Evolutionary conservation across 2,113 vertebrate species (phyloP), one percentile per base, ranked within the genome.

Genomic region (Callospermophilus lateralis): DNA sequence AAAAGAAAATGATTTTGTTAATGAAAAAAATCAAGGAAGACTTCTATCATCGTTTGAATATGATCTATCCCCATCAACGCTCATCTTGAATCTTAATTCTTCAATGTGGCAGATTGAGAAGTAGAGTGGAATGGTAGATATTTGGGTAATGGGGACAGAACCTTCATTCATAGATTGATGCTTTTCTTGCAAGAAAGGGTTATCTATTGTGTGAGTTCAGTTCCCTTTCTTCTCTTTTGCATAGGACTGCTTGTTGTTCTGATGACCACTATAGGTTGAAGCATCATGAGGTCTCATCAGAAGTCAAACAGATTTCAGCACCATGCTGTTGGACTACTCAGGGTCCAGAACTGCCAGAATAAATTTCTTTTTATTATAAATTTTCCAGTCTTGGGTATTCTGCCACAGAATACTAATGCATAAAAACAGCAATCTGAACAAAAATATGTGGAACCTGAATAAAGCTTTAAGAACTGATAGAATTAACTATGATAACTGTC

Each of bases 1-100:
- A 67, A 83, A 32, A 79, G 0, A 63, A 96, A 85, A 1, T 1
- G 1, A 22, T 74, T 72, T 13, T 8, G 58, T 89, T 53, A 6
- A 65, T 26, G 4, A 80, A 51, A 63, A 80, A 34, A 73, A 72
- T 26, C 8, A 51, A 86, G 1, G 16, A 85, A 84, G 24, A 72
- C 7, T 73, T 94, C 6, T 55, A 72, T 1, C 30, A 6, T 72
- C 22, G 10, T 63, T 72, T 3, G 5, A 70, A 13, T 58, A 32
- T 20, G 16, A 13, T 77, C 63, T 58, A 7, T 34, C 28, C 3
- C 15, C n/a, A 42, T 6, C 1, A 1, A 11, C 8, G 9, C 1
- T 72, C 19, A 58, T 30, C 11, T 12, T 48, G 7, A 39, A 9
- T 1, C n/a, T n/a, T 86, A 53, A 28, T 65, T 28, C 3, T 77